Conservation (phyloP, 2,113 vertebrate genomes). For the Marmota flaviventris region DNA sequence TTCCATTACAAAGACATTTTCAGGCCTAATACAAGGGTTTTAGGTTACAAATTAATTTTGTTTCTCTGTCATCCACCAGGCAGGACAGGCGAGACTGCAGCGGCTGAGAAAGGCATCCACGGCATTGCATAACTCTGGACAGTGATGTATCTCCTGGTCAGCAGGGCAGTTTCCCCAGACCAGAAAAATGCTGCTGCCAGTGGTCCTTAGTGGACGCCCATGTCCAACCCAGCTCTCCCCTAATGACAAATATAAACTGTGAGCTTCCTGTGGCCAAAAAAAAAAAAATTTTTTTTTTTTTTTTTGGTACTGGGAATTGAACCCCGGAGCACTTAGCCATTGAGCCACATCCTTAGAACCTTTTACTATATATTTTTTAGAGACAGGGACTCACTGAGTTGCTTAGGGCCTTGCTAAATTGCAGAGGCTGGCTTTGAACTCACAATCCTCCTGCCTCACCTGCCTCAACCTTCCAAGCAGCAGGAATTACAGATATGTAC, state of each 20-base stretch:
- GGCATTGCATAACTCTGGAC: background rate
- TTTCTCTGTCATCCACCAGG: background rate
- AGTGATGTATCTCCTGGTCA: background rate
- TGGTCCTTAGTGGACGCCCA: background rate
- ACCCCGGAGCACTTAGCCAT: no score
- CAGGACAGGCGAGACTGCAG: background rate
- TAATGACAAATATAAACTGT: background rate
- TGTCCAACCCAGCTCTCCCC: background rate
- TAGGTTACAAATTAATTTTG: conserved; percentile 51
- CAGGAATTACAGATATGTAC: no score
- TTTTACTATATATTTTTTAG: no score
- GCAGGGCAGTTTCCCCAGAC: background rate
- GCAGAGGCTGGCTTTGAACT: no score
- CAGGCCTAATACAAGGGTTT: conserved; percentile 66
- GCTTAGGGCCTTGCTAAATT: no score
- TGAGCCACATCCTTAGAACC: no score
- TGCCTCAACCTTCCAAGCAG: no score
- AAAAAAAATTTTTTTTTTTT: background rate
- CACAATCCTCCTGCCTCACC: no score
- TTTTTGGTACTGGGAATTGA: no score
- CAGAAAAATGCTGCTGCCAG: background rate
- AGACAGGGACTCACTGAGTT: no score
- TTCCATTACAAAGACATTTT: conserved; percentile 77
- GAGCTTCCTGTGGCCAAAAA: background rate
- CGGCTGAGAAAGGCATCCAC: background rate